Evolutionary conservation across 2,797 vertebrate species (phyloP).

Genomic region (Mergus octosetaceus): DNA sequence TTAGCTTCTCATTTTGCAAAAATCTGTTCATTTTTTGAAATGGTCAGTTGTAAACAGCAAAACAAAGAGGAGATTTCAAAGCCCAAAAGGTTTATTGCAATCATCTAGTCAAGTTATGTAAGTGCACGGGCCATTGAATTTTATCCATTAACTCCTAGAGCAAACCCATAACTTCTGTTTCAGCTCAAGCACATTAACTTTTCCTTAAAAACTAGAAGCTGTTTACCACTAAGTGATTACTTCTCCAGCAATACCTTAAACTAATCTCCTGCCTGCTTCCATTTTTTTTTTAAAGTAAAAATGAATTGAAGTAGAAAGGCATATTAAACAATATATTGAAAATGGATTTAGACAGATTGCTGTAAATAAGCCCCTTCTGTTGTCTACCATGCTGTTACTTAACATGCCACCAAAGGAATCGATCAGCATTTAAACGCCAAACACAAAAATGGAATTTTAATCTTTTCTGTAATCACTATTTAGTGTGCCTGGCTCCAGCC

Average conservation of each 20-base stretch:
- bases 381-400: constrained; percentile 63
- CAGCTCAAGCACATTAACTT: constrained; percentile 33
- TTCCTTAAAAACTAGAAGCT: constrained; percentile 40
- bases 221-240: constrained; percentile 53
- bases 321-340: constrained; percentile 66
- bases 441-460: constrained; percentile 73
- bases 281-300: constrained; percentile 49
- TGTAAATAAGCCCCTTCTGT: constrained; percentile 68
- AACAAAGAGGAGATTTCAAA: not conserved
- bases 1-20: not conserved
- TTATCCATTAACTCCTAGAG: constrained; percentile 9
- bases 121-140: not conserved
- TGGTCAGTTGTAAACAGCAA: not conserved
- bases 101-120: not conserved
- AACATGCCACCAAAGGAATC: constrained; percentile 49
- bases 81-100: not conserved
- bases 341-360: constrained; percentile 70
- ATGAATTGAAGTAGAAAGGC: constrained; percentile 61
- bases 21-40: not conserved
- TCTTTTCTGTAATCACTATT: constrained; percentile 75
- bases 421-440: constrained; percentile 61
- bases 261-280: constrained; percentile 33
- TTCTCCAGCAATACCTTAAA: constrained; percentile 46
- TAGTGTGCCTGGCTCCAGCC: constrained; percentile 52
- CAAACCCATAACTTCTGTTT: not conserved